phyloP scores from a whole-genome alignment of 2,888 invertebrate species.

The Podotricha telesiphe region DNA sequence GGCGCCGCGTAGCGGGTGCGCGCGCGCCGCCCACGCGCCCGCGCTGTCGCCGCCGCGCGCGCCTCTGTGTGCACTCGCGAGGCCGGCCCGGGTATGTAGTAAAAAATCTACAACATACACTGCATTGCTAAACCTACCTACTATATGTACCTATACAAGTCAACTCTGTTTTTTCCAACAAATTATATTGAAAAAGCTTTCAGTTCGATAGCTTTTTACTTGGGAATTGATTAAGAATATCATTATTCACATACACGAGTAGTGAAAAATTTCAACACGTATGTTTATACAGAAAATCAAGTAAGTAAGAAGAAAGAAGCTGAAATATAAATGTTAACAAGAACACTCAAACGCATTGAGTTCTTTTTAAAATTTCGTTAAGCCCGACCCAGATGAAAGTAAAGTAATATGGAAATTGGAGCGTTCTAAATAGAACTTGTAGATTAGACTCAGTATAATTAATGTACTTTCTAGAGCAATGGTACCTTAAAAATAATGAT shows the following conservation, averaged over 20 bases:
- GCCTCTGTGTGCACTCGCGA: constrained; percentile 19
- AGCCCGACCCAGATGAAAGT: constrained; percentile 26
- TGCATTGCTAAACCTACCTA: too few species aligned
- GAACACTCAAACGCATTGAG: constrained; percentile 10
- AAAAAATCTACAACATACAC: too few species aligned
- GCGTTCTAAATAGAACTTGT: constrained; percentile 17
- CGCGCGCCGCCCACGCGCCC: constrained; percentile 25
- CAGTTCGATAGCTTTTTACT: too few species aligned
- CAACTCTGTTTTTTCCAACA: too few species aligned
- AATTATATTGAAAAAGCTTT: too few species aligned
- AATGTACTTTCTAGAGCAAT: constrained; percentile 2
- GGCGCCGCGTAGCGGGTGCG: constrained; percentile 41
- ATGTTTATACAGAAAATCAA: not conserved
- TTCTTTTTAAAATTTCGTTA: constrained; percentile 29
- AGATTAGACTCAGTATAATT: constrained; percentile 27
- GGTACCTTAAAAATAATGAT: constrained; percentile 13
- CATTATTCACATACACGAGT: too few species aligned
- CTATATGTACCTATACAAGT: too few species aligned
- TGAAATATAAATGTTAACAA: constrained; percentile 23
- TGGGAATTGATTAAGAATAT: too few species aligned
- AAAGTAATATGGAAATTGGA: constrained; percentile 25
- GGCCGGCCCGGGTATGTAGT: constrained; percentile 23
- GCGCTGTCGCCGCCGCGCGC: constrained; percentile 14
- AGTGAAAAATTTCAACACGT: too few species aligned
- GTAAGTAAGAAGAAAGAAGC: constrained; percentile 3